phyloP scores from a whole-genome alignment of 1,140 invertebrate species.

The Leptonema lineaticorne region DNA sequence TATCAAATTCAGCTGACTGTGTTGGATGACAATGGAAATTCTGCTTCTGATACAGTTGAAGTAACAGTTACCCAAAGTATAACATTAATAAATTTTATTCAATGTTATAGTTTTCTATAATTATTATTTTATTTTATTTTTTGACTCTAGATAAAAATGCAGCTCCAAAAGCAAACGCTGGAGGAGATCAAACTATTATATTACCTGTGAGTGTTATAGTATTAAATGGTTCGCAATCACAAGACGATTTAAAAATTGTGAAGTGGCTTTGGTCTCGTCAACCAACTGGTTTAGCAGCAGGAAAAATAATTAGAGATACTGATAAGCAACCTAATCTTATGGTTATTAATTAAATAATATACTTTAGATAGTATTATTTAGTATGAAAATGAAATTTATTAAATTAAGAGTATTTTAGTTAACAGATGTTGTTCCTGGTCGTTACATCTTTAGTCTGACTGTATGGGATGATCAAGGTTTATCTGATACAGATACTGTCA shows the following conservation, averaged over 20 bases:
- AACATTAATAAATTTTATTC: constrained; percentile 44
- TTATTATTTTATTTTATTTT: constrained; percentile 9
- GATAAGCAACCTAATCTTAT: constrained; percentile 76
- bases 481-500: constrained; percentile 76
- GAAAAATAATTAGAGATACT: constrained; percentile 72
- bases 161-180: constrained; percentile 83
- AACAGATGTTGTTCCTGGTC: constrained; percentile 80
- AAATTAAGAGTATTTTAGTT: constrained; percentile 57
- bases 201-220: constrained; percentile 74
- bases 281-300: constrained; percentile 78
- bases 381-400: not conserved
- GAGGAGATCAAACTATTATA: constrained; percentile 76
- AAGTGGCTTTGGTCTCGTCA: constrained; percentile 84
- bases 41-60: constrained; percentile 67
- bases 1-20: constrained; percentile 85
- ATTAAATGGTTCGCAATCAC: constrained; percentile 83
- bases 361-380: not conserved
- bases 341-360: constrained; percentile 53
- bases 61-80: constrained; percentile 90
- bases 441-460: constrained; percentile 85
- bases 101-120: not conserved
- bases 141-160: constrained; percentile 77
- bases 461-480: constrained; percentile 89
- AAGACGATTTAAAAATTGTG: constrained; percentile 84
- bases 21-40: constrained; percentile 80